Base-by-base conservation (phyloP, 2,797 vertebrate genomes). In the Melanotaenia boesemani region DNA sequence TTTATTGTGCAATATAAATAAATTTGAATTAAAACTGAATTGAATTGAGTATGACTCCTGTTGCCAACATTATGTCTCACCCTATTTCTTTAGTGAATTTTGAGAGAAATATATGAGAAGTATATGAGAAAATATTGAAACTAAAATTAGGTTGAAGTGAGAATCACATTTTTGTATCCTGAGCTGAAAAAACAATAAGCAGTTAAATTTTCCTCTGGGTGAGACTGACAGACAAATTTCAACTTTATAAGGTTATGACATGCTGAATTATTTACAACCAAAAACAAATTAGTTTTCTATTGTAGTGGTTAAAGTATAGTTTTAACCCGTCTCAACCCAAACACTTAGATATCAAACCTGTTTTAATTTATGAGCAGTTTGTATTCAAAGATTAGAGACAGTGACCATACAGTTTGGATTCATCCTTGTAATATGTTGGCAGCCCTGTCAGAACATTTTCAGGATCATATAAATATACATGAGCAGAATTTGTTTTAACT, bases 181-280 rank as follows among this genome's bases (percentile, higher is more conserved):
- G 24, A 26, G 24, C 24, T 26, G 24, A 26, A 26, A 26, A 26
- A 26, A 26, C 24, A 26, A 26, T 26, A 26, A 26, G 24, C 24
- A 26, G 24, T 26, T 26, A 26, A 26, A 26, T 1, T 26, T 26
- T 26, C 2, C 24, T 26, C 24, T 26, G 24, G 24, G 26, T 26
- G 24, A n/a, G n/a, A n/a, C n/a, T n/a, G n/a, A n/a, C n/a, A n/a
- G n/a, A n/a, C n/a, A n/a, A n/a, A n/a, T n/a, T n/a, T n/a, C n/a
- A 34, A 78, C 74, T 66, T 70, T 72, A 34, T 48, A 59, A 67
- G 69, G 80, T 82, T 74, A 82, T 70, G 72, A 82, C 72, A 41
- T 59, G 22, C 76, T 74, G 34, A 84, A 87, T 89, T 77, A 88
- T 88, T 91, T 86, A 88, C 68, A 80, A 50, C 55, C 62, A 41